Evolutionary conservation across 2,797 vertebrate species (phyloP).

Genomic region (Orestias chungarensis): DNA sequence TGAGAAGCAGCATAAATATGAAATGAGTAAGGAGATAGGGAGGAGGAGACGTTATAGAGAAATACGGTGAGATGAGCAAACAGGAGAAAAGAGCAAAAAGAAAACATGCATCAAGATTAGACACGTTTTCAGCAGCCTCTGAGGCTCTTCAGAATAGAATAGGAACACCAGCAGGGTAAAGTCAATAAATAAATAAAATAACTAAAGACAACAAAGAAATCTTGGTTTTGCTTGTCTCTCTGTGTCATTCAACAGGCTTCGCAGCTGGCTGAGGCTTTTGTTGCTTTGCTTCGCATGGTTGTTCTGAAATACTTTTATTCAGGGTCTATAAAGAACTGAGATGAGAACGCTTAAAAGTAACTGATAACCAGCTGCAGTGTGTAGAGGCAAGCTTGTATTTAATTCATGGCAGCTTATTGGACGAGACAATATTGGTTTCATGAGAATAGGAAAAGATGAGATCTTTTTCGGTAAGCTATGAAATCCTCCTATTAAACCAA

Average conservation of each 20-base stretch:
- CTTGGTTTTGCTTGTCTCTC: conserved; percentile 8
- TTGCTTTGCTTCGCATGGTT: conserved; percentile 18
- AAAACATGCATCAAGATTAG: conserved; percentile 18
- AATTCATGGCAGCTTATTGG: neutral
- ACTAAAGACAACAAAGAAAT: conserved; percentile 9
- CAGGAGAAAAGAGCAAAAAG: conserved; percentile 22
- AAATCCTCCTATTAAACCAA: neutral
- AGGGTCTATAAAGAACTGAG: neutral
- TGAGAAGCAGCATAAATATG: conserved; percentile 14
- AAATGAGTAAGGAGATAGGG: conserved; percentile 16
- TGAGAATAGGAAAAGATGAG: neutral
- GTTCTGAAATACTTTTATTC: conserved; percentile 38
- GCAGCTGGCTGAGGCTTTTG: conserved; percentile 21
- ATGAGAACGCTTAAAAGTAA: neutral
- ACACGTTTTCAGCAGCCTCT: conserved; percentile 11
- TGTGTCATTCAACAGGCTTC: conserved; percentile 11
- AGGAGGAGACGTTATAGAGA: conserved; percentile 9
- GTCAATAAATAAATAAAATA: conserved; percentile 25
- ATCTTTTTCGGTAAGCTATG: neutral
- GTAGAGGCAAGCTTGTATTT: neutral
- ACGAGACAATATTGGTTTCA: neutral
- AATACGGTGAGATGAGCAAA: conserved; percentile 30
- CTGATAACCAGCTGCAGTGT: neutral
- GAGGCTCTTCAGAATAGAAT: conserved; percentile 17
- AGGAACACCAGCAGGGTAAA: conserved; percentile 12